Evolutionary conservation across 2,113 vertebrate genomes (phyloP), one percentile per base, ranked within the genome.

Genomic region (Xiphophorus hellerii): DNA sequence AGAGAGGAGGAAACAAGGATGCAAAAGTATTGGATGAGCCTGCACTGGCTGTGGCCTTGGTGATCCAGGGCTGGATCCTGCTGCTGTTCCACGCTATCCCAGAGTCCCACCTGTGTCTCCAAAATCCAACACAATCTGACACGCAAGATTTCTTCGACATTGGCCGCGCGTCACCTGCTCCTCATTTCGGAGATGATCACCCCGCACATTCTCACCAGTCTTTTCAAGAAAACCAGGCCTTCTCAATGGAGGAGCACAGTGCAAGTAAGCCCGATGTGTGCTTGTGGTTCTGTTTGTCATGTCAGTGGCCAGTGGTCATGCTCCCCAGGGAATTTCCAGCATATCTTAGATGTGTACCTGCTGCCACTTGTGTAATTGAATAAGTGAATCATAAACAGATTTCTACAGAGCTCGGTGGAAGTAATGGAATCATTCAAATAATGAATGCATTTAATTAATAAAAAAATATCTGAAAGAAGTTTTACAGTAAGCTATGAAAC

Each of bases 191-290:
- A 94, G 97, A 99, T 22, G 97, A 98, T 1, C 91, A 95, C 54
- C 94, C 96, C 4, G 39, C 86, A 82, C 96, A 96, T 88, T 93
- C 96, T 3, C 92, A 93, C 81, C 93, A 95, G 51, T 93, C 96
- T 80, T 99, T 97, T 88, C 95, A 96, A 90, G 97, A 99, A 78
- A 99, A 98, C 85, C 97, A 98, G 87, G 95, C 95, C 76, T 99
- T 97, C 88, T 97, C 97, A 4, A 94, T 99, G 94, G 98, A 99
- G 64, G 97, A 99, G 71, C 97, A 97, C 83, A 95, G 94, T 4
- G 94, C 96, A 96, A 97, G 98, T 98, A 91, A 20, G 91, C 39
- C 64, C 78, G 1, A 5, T 4, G 4, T 62, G 30, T 25, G 48
- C 17, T 7, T 22, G 17, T 54, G 17, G 48, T 22, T 54, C 20